Evolutionary conservation across 2,113 vertebrate species (phyloP), one percentile per base, ranked within the genome.

Genomic region (Perca flavescens): DNA sequence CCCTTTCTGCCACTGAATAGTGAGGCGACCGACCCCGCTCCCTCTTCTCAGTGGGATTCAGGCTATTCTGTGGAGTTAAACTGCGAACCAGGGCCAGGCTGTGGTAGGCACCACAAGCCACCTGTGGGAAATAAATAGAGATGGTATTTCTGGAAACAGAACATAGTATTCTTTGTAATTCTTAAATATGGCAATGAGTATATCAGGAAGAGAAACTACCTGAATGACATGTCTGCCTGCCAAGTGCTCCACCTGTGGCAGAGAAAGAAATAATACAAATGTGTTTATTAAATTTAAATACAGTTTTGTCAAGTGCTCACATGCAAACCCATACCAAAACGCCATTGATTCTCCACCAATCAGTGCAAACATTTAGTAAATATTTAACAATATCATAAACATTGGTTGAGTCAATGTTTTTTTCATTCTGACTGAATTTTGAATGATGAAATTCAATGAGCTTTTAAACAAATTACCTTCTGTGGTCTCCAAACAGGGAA

Each of bases 11-110:
- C 93, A 96, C 95, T 0, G 95, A 96, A 81, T 95, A 96, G n/a
- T 97, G 92, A 73, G 96, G 95, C 47, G 97, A 96, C 76, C 96
- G 96, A 86, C 97, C 97, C 34, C 96, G 96, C 75, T 95, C 95
- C 91, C 95, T 97, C 56, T 93, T 96, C 79, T 97, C 97, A 3
- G 93, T 94, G 12, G 96, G 75, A 34, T 96, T 93, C 31, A 95
- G 95, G 78, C 94, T 95, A 80, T 93, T 91, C 50, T 95, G 90
- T 49, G 94, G 91, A 40, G 96, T 82, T 56, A 94, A 95, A 74
- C 95, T 96, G 0, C 96, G 97, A 17, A 99, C 98, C 79, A 99
- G 90, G 0, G 97, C 98, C 79, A 99, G 87, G 92, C 98, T 99
- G 95, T 99, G 98, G 90, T 96, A 96, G 0, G 96, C 95, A 21